Conservation (phyloP, 2,888 invertebrate species). For the Lasioglossum morio region DNA sequence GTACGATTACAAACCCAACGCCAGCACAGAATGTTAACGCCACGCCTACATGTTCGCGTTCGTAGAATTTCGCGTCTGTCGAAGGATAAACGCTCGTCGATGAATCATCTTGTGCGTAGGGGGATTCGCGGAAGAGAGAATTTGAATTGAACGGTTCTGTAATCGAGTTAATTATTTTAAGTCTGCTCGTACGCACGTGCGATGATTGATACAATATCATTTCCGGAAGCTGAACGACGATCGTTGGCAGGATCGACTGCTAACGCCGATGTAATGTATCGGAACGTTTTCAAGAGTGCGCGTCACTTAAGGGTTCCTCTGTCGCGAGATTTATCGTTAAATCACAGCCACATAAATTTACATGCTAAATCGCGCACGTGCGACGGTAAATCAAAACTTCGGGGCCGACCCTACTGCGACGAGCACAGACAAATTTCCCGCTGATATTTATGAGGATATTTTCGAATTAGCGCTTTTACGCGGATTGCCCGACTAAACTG, state of each 20-base stretch:
- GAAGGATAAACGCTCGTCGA: conserved; percentile 12
- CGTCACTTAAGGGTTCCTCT: conserved; percentile 16
- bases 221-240: conserved; percentile 20
- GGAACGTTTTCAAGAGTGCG: conserved; percentile 5
- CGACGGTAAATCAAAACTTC: conserved; percentile 59
- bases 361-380: conserved; percentile 59
- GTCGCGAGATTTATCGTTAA: conserved; percentile 51
- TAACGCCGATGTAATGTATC: conserved; percentile 27
- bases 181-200: neutral
- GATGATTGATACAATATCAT: conserved; percentile 26
- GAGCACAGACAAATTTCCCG: conserved; percentile 51
- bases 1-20: conserved; percentile 37
- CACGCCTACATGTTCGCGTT: neutral
- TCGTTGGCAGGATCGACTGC: conserved; percentile 9
- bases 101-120: conserved; percentile 14
- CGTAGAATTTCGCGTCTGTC: conserved; percentile 33
- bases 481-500: conserved; percentile 41
- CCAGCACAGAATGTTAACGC: neutral
- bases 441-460: conserved; percentile 56
- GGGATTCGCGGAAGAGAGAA: conserved; percentile 28
- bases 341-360: conserved; percentile 57
- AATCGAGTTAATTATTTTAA: neutral
- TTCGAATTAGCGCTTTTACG: conserved; percentile 57
- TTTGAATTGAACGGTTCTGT: neutral
- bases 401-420: conserved; percentile 38